A percentile compares a stretch with the other conserved stretches of the same genome.
Conservation (phyloP, 2,888 invertebrate species). For the Cheilosia vulpina region DNA sequence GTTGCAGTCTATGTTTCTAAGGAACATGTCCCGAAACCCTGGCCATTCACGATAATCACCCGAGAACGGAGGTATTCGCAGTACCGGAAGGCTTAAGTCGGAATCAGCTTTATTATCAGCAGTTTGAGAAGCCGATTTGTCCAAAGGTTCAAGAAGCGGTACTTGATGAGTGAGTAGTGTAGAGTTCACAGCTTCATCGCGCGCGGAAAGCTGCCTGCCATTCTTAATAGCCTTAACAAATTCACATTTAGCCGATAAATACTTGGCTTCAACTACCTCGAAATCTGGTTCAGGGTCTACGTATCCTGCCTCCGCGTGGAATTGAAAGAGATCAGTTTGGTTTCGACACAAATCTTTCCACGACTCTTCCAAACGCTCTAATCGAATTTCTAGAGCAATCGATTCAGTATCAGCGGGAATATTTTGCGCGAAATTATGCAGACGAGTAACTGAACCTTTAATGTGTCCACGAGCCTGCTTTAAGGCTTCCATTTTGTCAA, state of each 20-base stretch:
- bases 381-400: background rate
- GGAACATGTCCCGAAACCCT: conserved; percentile 22
- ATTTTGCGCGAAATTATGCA: no score
- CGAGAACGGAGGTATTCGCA: conserved; percentile 8
- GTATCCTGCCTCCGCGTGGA: conserved; percentile 2
- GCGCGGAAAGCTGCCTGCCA: background rate
- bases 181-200: background rate
- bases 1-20: conserved; percentile 7
- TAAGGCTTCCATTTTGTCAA: background rate
- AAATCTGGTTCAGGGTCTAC: conserved; percentile 15
- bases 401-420: background rate
- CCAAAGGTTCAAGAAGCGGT: background rate
- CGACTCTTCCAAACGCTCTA: background rate
- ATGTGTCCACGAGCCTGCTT: background rate
- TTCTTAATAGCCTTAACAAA: background rate
- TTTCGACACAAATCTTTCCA: no score
- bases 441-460: no score
- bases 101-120: background rate
- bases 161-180: background rate
- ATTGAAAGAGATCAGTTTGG: background rate
- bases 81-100: background rate
- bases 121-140: background rate
- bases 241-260: conserved; percentile 1
- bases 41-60: conserved; percentile 38
- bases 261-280: background rate